phyloP scores from a whole-genome alignment of 2,888 invertebrate species.

The Frankliniella intonsa region DNA sequence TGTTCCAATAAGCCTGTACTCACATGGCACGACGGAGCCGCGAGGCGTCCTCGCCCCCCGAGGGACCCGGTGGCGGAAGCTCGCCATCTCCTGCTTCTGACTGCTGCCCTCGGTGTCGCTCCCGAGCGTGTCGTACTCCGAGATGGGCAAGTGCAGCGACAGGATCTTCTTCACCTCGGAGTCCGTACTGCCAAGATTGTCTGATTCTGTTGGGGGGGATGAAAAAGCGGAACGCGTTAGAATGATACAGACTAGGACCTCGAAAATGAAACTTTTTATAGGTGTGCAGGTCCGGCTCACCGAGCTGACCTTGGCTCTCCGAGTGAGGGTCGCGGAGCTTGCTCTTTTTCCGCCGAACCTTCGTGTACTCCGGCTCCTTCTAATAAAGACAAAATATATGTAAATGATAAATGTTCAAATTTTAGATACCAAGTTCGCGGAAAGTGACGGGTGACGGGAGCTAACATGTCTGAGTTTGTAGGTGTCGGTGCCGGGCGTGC shows the following conservation, averaged over 20 bases:
- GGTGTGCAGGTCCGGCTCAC: too few species aligned
- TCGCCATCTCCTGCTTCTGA: constrained; percentile 52
- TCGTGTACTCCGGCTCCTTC: constrained; percentile 78
- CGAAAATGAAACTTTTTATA: too few species aligned
- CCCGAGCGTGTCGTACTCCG: constrained; percentile 83
- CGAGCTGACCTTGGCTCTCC: constrained; percentile 69
- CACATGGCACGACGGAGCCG: neutral
- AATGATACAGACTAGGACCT: too few species aligned
- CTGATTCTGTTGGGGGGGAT: constrained; percentile 60
- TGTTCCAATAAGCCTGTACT: too few species aligned
- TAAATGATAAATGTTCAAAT: neutral
- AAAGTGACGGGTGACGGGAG: constrained; percentile 33
- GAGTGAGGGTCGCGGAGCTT: constrained; percentile 74
- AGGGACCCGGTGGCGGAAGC: constrained; percentile 51
- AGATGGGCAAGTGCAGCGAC: constrained; percentile 88
- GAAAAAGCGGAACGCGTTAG: too few species aligned
- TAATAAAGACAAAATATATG: constrained; percentile 48
- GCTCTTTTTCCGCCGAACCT: constrained; percentile 76
- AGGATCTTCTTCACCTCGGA: constrained; percentile 90
- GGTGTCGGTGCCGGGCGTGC: constrained; percentile 63
- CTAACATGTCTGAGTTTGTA: constrained; percentile 68
- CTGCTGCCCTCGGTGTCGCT: constrained; percentile 64
- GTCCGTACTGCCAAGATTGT: constrained; percentile 92
- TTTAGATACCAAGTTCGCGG: too few species aligned
- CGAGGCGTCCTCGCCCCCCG: constrained; percentile 43